Conservation (phyloP, 2,888 invertebrate genomes). For the Himalopsyche kuldschensis region DNA sequence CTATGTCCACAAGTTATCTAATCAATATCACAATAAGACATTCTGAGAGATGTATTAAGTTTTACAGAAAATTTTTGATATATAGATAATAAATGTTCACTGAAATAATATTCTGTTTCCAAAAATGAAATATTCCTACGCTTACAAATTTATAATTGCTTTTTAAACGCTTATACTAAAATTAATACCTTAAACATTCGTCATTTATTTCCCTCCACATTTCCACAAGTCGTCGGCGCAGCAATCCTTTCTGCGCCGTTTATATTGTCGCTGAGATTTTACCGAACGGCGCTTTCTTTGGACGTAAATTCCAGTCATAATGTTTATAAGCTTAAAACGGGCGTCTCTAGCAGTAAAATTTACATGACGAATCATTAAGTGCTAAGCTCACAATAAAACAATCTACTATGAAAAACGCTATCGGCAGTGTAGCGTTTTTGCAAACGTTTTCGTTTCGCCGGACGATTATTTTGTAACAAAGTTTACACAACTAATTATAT, state of each 20-base stretch:
- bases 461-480: not conserved
- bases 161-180: no score
- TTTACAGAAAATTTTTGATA: no score
- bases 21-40: no score
- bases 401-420: not conserved
- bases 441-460: not conserved
- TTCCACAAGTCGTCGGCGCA: not conserved
- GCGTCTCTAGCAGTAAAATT: not conserved
- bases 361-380: not conserved
- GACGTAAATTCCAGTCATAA: conserved; percentile 11
- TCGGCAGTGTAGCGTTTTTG: not conserved
- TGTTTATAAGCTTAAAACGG: conserved; percentile 14
- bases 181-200: no score
- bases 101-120: no score
- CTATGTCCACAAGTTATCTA: no score
- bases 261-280: not conserved
- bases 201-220: not conserved
- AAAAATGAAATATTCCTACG: no score
- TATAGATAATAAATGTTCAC: no score
- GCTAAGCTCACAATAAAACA: not conserved
- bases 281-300: not conserved
- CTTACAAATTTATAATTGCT: no score
- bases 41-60: no score
- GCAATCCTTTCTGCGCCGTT: not conserved
- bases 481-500: no score